Evolutionary conservation across 2,797 vertebrate species (phyloP).

Genomic region (Chaetophractus vellerosus): DNA sequence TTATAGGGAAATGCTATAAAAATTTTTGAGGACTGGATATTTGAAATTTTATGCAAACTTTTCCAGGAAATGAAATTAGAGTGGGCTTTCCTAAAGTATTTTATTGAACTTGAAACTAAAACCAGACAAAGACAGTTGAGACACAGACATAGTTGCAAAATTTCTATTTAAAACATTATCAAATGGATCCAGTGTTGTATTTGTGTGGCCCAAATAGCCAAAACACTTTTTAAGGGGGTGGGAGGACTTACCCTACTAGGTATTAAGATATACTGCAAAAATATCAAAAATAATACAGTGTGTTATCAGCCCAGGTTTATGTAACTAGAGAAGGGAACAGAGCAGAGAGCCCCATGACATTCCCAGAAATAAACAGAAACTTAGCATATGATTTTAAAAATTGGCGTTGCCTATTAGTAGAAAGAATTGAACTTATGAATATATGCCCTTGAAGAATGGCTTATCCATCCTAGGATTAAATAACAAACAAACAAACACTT

Average conservation of each 20-base stretch:
- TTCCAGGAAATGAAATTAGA: background rate
- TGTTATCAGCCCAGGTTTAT: background rate
- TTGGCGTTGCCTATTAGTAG: background rate
- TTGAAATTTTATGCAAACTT: background rate
- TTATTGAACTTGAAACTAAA: background rate
- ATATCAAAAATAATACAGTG: background rate
- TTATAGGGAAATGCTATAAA: background rate
- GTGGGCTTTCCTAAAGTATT: background rate
- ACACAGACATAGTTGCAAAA: background rate
- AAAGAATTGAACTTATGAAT: background rate
- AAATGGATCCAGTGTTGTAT: background rate
- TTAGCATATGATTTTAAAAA: background rate
- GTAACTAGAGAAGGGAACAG: background rate
- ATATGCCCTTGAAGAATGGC: background rate
- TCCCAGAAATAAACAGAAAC: background rate
- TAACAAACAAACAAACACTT: background rate
- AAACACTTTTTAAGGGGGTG: background rate
- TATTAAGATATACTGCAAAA: background rate
- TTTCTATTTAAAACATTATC: background rate
- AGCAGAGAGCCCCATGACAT: no score
- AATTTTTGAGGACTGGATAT: background rate
- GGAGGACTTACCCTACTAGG: background rate
- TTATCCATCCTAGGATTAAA: no score
- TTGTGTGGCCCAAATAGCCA: background rate
- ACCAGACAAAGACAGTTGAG: background rate